Base-by-base conservation (phyloP, 2,113 vertebrate species). In the Brachyistius frenatus region DNA sequence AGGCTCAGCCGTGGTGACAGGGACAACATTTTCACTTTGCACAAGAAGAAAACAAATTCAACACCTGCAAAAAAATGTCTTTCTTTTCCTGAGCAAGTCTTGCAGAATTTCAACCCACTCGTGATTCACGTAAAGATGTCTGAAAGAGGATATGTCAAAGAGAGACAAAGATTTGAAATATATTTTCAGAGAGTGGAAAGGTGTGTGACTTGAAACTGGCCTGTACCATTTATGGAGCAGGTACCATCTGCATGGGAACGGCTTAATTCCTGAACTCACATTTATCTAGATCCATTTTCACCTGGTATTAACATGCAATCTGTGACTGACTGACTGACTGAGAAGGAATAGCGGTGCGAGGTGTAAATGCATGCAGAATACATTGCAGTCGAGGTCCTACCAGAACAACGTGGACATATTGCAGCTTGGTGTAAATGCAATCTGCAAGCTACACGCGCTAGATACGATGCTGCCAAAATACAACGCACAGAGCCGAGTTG, bases 1-100 rank as follows among this genome's bases (percentile, higher is more conserved):
- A 84, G 83, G 71, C 71, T 72, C 3, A 56, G 78, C 75, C 50
- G 2, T n/a, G 62, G 68, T 80, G 82, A 82, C 84, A 82, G 72
- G 56, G 68, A 79, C 81, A 76, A 83, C 62, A 76, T 82, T 86
- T 86, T 67, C 60, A 81, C 66, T 81, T 81, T 14, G 39, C 62
- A 72, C 60, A 53, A 65, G 50, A 66, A 32, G 62, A 72, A 70
- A 80, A 83, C 33, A 64, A 75, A 81, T 78, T 41, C 73, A 52
- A 14, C 69, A 33, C 47, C 72, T 63, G 46, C 57, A 14, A 35
- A 69, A 76, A 58, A 31, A 64, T 76, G 76, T 67, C 1, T 58
- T 78, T 67, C 1, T 58, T 70, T 86, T 67, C 66, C 66, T 60
- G 35, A 60, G 62, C 44, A 7, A 57, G 41, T 75, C 39, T 81